Percentiles rank a stretch among this genome's conserved stretches.
Evolutionary conservation across 2,797 vertebrate genomes (phyloP).

Genomic region (Myripristis murdjan): DNA sequence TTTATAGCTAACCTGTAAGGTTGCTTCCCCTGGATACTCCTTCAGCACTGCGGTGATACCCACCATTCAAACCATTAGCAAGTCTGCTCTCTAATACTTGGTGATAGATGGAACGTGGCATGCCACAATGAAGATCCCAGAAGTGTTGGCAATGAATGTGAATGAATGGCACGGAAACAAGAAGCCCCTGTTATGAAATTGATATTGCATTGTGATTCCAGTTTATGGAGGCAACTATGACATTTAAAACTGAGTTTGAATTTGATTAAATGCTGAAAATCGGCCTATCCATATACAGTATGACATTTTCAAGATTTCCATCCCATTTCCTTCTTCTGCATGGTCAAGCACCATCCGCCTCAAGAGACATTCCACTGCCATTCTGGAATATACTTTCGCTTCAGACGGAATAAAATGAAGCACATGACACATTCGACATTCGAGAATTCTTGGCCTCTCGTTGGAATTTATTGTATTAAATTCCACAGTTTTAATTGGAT

Average conservation of each 20-base stretch:
- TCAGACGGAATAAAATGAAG: conserved; percentile 36
- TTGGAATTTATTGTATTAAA: conserved; percentile 40
- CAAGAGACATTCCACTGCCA: conserved; percentile 26
- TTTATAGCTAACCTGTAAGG: conserved; percentile 25
- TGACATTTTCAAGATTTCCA: conserved; percentile 79
- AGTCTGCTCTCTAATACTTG: conserved; percentile 1
- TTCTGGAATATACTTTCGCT: conserved; percentile 41
- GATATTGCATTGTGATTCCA: conserved; percentile 59
- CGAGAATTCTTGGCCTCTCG: conserved; percentile 13
- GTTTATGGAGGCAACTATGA: conserved; percentile 78
- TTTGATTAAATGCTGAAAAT: conserved; percentile 74
- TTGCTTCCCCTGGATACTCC: conserved; percentile 17
- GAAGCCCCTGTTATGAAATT: conserved; percentile 50
- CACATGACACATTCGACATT: conserved; percentile 28
- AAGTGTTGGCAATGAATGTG: conserved; percentile 36
- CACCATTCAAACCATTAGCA: not conserved
- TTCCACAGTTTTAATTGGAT: conserved; percentile 48
- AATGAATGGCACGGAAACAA: conserved; percentile 57
- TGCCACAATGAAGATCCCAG: conserved; percentile 26
- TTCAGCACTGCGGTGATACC: not conserved
- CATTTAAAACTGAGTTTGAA: conserved; percentile 75
- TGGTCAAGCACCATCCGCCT: conserved; percentile 52
- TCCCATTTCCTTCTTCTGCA: conserved; percentile 71
- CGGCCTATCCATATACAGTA: conserved; percentile 70
- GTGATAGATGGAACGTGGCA: conserved; percentile 34